Evolutionary conservation across 2,888 invertebrate genomes (phyloP), one percentile per base, ranked within the genome.

Genomic region (Furcula furcula): DNA sequence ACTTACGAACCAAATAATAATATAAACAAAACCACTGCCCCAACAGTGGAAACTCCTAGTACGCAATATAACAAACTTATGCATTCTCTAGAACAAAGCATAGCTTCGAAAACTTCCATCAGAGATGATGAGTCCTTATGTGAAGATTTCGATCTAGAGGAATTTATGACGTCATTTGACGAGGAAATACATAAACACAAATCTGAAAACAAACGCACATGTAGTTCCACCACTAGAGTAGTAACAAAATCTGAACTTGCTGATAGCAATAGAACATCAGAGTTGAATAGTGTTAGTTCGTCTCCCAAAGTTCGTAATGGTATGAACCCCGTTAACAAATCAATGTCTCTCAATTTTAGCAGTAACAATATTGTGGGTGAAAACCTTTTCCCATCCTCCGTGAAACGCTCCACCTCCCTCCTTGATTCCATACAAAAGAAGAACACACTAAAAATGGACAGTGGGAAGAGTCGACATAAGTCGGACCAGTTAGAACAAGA

Each of bases 111-210:
- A 64, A 72, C 78, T 46, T 84, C 88, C 2, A 70, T 76, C 13
- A 81, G 84, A 65, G 89, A 89, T 42, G 86, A 89, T 34, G 87
- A 89, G 53, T 86, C 90, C 54, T 76, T 91, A 15, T 91, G 91
- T 52, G 91, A 91, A 67, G 91, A 92, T 65, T 91, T 93, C 49
- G 88, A 88, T 67, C 76, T 88, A 45, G 93, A 93, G 63, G 93
- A 93, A 72, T 90, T 93, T 61, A 91, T 93, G 78, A 91, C 91
- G 52, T 91, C 92, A 45, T 92, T 93, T 65, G 92, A 93, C 52
- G 92, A 93, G 55, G 91, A 92, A 63, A 85, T 86, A 36, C 64
- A 75, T 49, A 88, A 82, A 63, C 82, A 83, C 55, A 83, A 76
- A 62, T 46, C 65, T 36, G 82, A 82, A 64, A 81, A 69, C 44